These are phyloP conservation scores for Nipponacmea schrenckii DNA, from an alignment of 2,888 invertebrate species.

Conservation along the genomic window DNA sequence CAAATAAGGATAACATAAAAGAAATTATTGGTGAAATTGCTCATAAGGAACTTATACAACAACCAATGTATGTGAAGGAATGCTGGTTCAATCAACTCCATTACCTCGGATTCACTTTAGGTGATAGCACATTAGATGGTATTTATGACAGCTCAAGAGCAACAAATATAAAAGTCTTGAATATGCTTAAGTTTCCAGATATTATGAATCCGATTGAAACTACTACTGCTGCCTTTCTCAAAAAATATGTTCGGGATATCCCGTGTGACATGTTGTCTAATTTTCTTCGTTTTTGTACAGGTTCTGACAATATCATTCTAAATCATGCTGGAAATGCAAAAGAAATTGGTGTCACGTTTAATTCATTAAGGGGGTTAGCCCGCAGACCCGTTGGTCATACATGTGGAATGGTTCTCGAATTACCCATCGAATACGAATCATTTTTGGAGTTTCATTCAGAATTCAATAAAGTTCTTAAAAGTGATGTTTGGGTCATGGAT, in stretches of 20 bases:
- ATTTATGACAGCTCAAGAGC: conserved; percentile 2
- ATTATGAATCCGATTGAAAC: conserved; percentile 3
- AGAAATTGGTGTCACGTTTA: background rate
- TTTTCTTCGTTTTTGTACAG: background rate
- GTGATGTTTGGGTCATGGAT: conserved; percentile 6
- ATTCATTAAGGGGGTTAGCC: background rate
- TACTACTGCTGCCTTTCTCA: background rate
- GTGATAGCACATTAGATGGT: background rate
- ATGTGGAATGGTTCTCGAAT: background rate
- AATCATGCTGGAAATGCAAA: conserved; percentile 1
- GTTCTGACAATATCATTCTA: background rate
- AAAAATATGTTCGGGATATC: background rate
- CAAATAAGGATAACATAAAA: background rate
- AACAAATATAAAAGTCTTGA: background rate
- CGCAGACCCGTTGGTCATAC: conserved; percentile 8
- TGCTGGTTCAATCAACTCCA: background rate
- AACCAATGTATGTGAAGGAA: background rate
- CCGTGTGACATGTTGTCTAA: conserved; percentile 3
- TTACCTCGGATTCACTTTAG: background rate
- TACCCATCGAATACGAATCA: background rate
- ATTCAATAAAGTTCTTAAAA: conserved; percentile 4
- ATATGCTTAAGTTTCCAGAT: background rate
- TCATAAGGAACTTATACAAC: background rate
- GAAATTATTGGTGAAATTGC: conserved; percentile 3
- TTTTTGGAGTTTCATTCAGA: background rate